phyloP scores from a whole-genome alignment of 1,140 invertebrate species.

The Diuraphis noxia region DNA sequence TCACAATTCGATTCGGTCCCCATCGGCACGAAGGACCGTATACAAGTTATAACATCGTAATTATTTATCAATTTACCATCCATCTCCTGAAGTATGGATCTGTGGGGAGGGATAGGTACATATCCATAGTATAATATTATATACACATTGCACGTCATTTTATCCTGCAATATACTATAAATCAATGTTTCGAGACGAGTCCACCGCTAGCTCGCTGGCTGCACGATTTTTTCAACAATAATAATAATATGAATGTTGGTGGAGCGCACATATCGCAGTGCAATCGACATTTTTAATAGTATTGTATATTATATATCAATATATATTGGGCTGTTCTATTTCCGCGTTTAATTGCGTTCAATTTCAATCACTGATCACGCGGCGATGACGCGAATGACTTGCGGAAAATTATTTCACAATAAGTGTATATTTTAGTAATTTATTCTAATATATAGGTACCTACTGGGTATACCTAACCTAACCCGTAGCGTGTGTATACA shows the following conservation, averaged over 20 bases:
- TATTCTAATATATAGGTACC: background rate
- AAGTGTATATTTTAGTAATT: too few relatives aligned
- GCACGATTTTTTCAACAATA: background rate
- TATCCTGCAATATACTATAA: too few relatives aligned
- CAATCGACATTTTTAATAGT: background rate
- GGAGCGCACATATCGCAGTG: background rate
- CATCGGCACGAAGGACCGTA: too few relatives aligned
- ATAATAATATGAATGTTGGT: background rate
- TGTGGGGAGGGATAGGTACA: background rate
- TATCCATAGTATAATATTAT: too few relatives aligned
- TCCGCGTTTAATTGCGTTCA: background rate
- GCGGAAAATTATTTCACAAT: background rate
- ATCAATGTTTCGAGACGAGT: too few relatives aligned
- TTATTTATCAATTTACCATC: background rate
- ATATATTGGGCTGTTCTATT: background rate
- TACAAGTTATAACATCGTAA: background rate
- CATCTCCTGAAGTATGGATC: background rate
- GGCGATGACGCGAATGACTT: background rate
- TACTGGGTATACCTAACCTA: background rate
- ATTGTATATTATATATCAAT: background rate
- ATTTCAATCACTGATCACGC: background rate
- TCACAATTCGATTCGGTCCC: background rate
- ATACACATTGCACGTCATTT: too few relatives aligned
- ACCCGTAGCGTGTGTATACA: background rate
- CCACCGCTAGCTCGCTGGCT: background rate